A percentile compares a stretch with the other conserved stretches of the same genome.
Evolutionary conservation across 2,888 invertebrate species (phyloP).

Genomic region (Theretra japonica): DNA sequence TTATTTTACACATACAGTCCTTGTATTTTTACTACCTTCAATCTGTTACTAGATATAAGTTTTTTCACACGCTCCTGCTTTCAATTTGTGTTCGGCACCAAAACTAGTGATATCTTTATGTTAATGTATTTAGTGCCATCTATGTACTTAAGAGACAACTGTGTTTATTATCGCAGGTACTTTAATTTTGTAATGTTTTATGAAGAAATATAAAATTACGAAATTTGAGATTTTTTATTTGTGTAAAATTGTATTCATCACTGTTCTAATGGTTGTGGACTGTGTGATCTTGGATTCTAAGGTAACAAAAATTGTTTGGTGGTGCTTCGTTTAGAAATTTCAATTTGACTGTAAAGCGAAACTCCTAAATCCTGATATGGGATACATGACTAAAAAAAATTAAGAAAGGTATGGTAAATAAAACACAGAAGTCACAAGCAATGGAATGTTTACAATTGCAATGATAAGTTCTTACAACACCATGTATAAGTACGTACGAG

Average conservation of each 20-base stretch:
- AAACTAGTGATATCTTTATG: constrained; percentile 29
- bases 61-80: neutral
- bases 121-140: constrained; percentile 32
- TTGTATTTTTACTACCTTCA: neutral
- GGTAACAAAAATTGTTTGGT: too few species aligned
- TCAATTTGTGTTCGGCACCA: neutral
- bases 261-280: too few species aligned
- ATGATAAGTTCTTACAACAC: constrained; percentile 72
- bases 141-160: constrained; percentile 11
- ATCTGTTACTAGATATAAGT: neutral
- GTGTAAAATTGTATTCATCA: neutral
- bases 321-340: too few species aligned
- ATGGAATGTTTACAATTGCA: constrained; percentile 83
- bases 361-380: too few species aligned
- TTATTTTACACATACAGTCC: neutral
- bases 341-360: too few species aligned
- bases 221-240: neutral
- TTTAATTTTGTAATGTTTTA: constrained; percentile 1
- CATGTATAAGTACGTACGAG: constrained; percentile 67
- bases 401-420: constrained; percentile 51
- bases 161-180: neutral
- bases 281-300: too few species aligned
- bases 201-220: constrained; percentile 3
- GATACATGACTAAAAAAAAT: neutral
- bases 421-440: constrained; percentile 75